Evolutionary conservation across 2,797 vertebrate genomes (phyloP).

Genomic region (Steatocranus sp.): DNA sequence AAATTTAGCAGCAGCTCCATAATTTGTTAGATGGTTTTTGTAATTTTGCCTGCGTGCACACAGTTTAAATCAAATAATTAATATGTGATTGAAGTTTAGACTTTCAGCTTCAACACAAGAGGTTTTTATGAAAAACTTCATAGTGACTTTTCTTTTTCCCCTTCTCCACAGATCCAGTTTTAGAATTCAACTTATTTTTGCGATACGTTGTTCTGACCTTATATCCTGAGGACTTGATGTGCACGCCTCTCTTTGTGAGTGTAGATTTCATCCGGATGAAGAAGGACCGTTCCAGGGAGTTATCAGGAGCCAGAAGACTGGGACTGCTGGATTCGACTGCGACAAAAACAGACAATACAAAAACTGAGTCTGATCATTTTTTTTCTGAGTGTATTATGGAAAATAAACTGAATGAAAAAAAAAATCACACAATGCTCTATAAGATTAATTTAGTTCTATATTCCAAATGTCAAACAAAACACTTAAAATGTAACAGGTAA

Average conservation of each 20-base stretch:
- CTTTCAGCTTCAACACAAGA: background rate
- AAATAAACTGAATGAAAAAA: background rate
- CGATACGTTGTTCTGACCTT: conserved; percentile 70
- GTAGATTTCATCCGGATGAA: conserved; percentile 99
- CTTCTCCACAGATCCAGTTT: background rate
- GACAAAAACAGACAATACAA: conserved; percentile 14
- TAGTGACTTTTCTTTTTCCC: background rate
- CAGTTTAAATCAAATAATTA: background rate
- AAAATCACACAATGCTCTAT: background rate
- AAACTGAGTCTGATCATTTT: background rate
- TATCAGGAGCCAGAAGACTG: conserved; percentile 88
- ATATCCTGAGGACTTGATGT: conserved; percentile 99
- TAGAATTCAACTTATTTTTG: background rate
- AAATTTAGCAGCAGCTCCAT: background rate
- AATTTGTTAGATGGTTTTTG: background rate
- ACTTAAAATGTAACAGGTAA: background rate
- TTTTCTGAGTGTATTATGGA: background rate
- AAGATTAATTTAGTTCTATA: background rate
- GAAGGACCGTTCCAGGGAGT: conserved; percentile 93
- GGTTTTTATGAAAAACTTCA: background rate
- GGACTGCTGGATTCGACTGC: conserved; percentile 94
- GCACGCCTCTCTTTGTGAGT: conserved; percentile 95
- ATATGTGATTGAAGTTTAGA: background rate
- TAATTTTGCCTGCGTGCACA: background rate
- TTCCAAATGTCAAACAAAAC: background rate